These are phyloP conservation scores for Lepidothrix coronata DNA, from an alignment of 2,113 vertebrate genomes.

Conservation along the genomic window DNA sequence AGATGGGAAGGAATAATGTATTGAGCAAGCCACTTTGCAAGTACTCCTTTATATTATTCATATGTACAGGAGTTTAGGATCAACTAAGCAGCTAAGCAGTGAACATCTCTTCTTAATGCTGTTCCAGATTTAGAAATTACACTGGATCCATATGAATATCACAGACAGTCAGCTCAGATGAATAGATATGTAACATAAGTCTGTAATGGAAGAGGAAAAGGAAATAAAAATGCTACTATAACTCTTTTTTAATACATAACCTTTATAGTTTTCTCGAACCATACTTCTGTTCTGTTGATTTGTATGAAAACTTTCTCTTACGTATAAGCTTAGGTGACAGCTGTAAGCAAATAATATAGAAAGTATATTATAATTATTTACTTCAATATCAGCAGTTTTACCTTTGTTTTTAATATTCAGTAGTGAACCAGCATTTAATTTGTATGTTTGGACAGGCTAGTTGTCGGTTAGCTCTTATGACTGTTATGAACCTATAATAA, in stretches of 20 bases:
- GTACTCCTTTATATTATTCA: neutral
- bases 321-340: neutral
- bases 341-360: neutral
- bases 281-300: neutral
- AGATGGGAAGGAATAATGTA: neutral
- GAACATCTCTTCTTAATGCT: neutral
- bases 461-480: constrained; percentile 24
- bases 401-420: neutral
- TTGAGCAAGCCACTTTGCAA: neutral
- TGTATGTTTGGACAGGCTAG: neutral
- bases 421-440: neutral
- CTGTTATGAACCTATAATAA: constrained; percentile 35
- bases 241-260: neutral
- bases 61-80: neutral
- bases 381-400: neutral
- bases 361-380: neutral
- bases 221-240: neutral
- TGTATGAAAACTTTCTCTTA: neutral
- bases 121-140: neutral
- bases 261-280: neutral
- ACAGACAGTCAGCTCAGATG: neutral
- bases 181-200: neutral
- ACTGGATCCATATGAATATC: neutral
- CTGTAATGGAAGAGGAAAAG: neutral
- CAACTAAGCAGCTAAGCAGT: neutral